Conservation (phyloP, 1,140 invertebrate genomes). For the Drosophila rhopaloa region DNA sequence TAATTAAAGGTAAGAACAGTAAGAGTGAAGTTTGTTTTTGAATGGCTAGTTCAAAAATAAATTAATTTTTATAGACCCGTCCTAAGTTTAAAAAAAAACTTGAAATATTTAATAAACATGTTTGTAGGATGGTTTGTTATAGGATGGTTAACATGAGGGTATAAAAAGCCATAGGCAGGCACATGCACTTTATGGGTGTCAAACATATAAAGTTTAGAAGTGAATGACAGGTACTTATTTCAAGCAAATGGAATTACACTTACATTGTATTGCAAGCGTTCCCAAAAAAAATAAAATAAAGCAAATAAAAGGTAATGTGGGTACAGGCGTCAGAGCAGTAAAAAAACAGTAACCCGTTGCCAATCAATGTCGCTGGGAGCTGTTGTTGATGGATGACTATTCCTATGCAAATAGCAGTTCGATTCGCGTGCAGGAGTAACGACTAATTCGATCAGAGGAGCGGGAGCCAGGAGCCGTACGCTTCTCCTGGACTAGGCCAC, state of each 20-base stretch:
- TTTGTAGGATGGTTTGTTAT: too few relatives aligned
- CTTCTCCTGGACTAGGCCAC: slow-evolving; percentile 40
- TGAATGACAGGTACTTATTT: slow-evolving; percentile 30
- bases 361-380: slow-evolving; percentile 48
- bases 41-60: too few relatives aligned
- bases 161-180: slow-evolving; percentile 13
- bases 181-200: slow-evolving; percentile 6
- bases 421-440: slow-evolving; percentile 35
- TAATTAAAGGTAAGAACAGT: too few relatives aligned
- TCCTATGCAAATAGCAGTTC: slow-evolving; percentile 51
- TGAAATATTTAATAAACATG: background rate
- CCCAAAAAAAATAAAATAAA: background rate
- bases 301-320: slow-evolving; percentile 26
- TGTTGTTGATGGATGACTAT: slow-evolving; percentile 48
- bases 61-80: too few relatives aligned
- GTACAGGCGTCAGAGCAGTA: slow-evolving; percentile 31
- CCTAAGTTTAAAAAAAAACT: background rate
- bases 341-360: slow-evolving; percentile 26
- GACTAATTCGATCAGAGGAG: slow-evolving; percentile 53
- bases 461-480: slow-evolving; percentile 14
- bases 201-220: slow-evolving; percentile 3
- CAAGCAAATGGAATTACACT: slow-evolving; percentile 21
- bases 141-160: background rate
- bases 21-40: too few relatives aligned
- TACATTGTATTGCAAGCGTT: slow-evolving; percentile 30